Conservation (phyloP, 2,888 invertebrate species). For the Fragum whitleyi region DNA sequence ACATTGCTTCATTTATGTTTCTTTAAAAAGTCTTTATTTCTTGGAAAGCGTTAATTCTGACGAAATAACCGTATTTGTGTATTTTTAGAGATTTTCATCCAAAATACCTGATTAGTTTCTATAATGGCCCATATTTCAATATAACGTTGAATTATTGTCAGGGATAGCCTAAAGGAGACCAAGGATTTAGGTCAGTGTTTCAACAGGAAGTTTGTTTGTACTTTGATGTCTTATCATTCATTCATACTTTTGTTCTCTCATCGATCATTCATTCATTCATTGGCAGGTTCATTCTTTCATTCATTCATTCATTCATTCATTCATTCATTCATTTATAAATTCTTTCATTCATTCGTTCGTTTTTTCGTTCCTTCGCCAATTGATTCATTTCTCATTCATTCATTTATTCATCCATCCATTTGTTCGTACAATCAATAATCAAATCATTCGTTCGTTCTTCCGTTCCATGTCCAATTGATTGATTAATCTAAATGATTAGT, state of each 20-base stretch:
- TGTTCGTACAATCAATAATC: too few species aligned
- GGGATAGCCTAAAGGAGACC: not conserved
- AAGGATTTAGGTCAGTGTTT: not conserved
- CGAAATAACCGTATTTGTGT: not conserved
- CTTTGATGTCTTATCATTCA: not conserved
- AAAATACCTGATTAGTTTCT: not conserved
- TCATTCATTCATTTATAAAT: not conserved
- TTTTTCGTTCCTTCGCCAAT: too few species aligned
- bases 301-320: not conserved
- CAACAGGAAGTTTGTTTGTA: not conserved
- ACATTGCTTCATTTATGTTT: too few species aligned
- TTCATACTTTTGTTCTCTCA: not conserved
- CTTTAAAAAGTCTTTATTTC: too few species aligned
- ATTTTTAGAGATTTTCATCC: conserved; percentile 1
- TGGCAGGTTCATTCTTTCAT: too few species aligned
- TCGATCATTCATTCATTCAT: too few species aligned
- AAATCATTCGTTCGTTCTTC: too few species aligned
- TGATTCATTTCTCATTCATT: too few species aligned
- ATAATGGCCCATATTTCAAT: conserved; percentile 1
- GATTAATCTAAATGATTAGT: too few species aligned
- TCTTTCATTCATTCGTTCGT: too few species aligned
- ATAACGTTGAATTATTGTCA: not conserved
- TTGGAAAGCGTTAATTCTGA: not conserved
- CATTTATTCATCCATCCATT: too few species aligned
- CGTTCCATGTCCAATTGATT: too few species aligned